Conservation (phyloP, 1,140 invertebrate genomes). For the Andrena cerasifolii region DNA sequence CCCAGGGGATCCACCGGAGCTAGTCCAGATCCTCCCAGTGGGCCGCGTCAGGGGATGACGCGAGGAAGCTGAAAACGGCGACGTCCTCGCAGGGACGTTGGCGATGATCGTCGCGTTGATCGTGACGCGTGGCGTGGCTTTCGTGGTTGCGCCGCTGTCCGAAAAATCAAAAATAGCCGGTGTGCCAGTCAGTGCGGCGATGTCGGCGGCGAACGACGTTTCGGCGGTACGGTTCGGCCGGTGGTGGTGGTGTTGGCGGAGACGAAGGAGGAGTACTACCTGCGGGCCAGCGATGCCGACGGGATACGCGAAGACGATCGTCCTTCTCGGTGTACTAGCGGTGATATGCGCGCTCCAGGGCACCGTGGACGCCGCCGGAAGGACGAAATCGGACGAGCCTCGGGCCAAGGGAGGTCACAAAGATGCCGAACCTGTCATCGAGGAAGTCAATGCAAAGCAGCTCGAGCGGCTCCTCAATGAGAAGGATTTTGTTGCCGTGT, state of each 20-base stretch:
- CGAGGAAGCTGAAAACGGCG: slow-evolving; percentile 37
- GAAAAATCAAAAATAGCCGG: slow-evolving; percentile 76
- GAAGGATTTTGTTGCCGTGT: slow-evolving; percentile 96
- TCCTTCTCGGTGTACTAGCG: slow-evolving; percentile 53
- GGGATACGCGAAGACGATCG: slow-evolving; percentile 53
- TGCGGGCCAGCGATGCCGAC: slow-evolving; percentile 55
- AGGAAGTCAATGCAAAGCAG: slow-evolving; percentile 95
- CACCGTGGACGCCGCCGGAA: slow-evolving; percentile 59
- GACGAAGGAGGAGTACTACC: slow-evolving; percentile 64
- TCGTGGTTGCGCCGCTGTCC: slow-evolving; percentile 55
- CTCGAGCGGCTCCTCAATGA: slow-evolving; percentile 93
- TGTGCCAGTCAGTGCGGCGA: slow-evolving; percentile 81
- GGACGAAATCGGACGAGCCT: slow-evolving; percentile 68
- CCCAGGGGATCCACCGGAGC: too few relatives aligned
- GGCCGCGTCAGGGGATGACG: slow-evolving; percentile 5
- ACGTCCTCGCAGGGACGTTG: slow-evolving; percentile 2
- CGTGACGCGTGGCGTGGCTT: slow-evolving; percentile 24
- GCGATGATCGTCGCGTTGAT: background rate
- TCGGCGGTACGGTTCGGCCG: slow-evolving; percentile 76
- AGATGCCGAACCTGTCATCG: slow-evolving; percentile 90
- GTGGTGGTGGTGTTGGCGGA: slow-evolving; percentile 74
- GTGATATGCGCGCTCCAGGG: slow-evolving; percentile 55
- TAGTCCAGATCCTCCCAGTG: background rate
- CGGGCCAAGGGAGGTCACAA: slow-evolving; percentile 72
- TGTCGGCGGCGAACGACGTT: slow-evolving; percentile 82